Evolutionary conservation across 1,140 invertebrate species (phyloP).

Genomic region (Sinella curviseta): DNA sequence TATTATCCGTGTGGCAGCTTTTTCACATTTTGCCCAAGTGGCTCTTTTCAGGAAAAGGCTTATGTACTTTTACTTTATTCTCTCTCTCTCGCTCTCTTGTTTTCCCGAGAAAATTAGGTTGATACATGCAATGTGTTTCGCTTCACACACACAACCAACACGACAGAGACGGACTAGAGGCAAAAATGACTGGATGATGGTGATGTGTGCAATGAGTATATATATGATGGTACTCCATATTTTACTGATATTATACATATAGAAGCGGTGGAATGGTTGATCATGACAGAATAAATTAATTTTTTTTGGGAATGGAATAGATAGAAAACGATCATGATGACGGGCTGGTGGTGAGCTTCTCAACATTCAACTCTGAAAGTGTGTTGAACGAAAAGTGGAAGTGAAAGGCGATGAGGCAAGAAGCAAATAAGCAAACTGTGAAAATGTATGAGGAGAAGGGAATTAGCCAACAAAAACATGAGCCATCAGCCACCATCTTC

Average conservation of each 20-base stretch:
- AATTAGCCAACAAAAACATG: slow-evolving; percentile 7
- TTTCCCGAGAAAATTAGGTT: not conserved
- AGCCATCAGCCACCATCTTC: not conserved
- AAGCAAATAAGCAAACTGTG: slow-evolving; percentile 16
- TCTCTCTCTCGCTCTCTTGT: slow-evolving; percentile 16
- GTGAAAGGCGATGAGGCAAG: slow-evolving; percentile 20
- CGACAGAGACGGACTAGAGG: not conserved
- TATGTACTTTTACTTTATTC: not conserved
- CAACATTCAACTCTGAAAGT: not conserved
- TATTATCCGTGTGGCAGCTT: not conserved
- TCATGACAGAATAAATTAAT: slow-evolving; percentile 12
- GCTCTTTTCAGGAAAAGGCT: not conserved
- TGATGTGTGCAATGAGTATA: not conserved
- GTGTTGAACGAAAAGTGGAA: not conserved
- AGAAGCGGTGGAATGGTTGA: no score
- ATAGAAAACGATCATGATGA: not conserved
- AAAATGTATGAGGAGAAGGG: not conserved
- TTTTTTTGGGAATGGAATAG: not conserved
- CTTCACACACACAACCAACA: not conserved
- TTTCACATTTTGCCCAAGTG: slow-evolving; percentile 21
- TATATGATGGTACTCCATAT: not conserved
- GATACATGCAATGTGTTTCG: not conserved
- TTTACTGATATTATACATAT: no score
- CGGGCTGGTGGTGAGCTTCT: not conserved
- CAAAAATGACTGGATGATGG: not conserved